Conservation (phyloP, 2,113 vertebrate species). For the Gymnocephalus cernua region DNA sequence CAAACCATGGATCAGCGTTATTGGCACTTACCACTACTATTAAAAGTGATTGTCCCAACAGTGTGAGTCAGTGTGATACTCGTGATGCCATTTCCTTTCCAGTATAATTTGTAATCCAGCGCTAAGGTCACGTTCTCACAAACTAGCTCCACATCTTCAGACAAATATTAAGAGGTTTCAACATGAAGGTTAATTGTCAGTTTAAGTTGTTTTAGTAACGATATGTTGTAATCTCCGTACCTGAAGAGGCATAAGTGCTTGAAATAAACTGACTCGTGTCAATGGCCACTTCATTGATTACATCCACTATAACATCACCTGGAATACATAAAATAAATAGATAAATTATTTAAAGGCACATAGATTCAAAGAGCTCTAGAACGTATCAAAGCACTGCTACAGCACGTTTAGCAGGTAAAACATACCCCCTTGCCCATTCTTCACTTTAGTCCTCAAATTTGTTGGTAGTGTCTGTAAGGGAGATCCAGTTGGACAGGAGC, state of each 20-base stretch:
- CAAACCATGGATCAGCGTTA: background rate
- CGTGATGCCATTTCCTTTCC: slow-evolving; percentile 86
- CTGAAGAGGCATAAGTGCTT: slow-evolving; percentile 30
- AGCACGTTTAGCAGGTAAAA: slow-evolving; percentile 10
- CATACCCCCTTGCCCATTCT: slow-evolving; percentile 81
- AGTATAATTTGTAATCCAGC: slow-evolving; percentile 88
- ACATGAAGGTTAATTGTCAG: background rate
- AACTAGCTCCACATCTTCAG: slow-evolving; percentile 30
- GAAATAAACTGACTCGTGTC: slow-evolving; percentile 72
- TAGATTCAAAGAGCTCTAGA: background rate
- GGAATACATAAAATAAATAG: slow-evolving; percentile 16
- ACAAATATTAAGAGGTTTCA: slow-evolving; percentile 22
- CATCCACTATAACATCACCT: slow-evolving; percentile 76
- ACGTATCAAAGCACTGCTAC: background rate
- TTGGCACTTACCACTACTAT: slow-evolving; percentile 70
- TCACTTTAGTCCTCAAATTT: slow-evolving; percentile 70
- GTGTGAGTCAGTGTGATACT: slow-evolving; percentile 82
- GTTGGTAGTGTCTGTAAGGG: slow-evolving; percentile 55
- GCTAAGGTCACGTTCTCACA: slow-evolving; percentile 87
- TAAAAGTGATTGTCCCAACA: slow-evolving; percentile 75
- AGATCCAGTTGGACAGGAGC: slow-evolving; percentile 72
- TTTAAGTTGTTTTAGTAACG: background rate
- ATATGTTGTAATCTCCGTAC: slow-evolving; percentile 40
- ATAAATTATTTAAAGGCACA: background rate
- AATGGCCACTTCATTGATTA: slow-evolving; percentile 64